These are phyloP conservation scores for pig (Sus scrofa) DNA, from an alignment of 2,113 vertebrate species.

Conservation along the genomic window T2T-Sscrofa CM000830.6:112916001-112916500, in stretches of 20 bases:
- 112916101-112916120: slow-evolving; percentile 82
- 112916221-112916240: slow-evolving; percentile 38
- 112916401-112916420: too few species aligned
- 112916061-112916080: slow-evolving; percentile 83
- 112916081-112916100: slow-evolving; percentile 78
- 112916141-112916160: slow-evolving; percentile 77
- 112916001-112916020: slow-evolving; percentile 83
- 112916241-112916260: slow-evolving; percentile 38
- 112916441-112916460: too few species aligned
- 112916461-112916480: too few species aligned
- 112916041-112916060: slow-evolving; percentile 80
- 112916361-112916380: not conserved
- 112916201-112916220: not conserved
- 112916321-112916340: not conserved
- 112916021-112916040: slow-evolving; percentile 82
- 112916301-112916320: not conserved
- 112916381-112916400: not conserved
- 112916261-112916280: not conserved
- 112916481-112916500: too few species aligned
- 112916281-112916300: not conserved
- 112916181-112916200: not conserved
- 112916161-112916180: slow-evolving; percentile 59
- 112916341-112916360: not conserved
- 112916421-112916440: too few species aligned
- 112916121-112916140: slow-evolving; percentile 77